A percentile compares a stretch with the other conserved stretches of the same genome.
These are phyloP conservation scores for Microctenopoma steveboyesi DNA, from an alignment of 2,797 vertebrate species.

Conservation along the genomic window DNA sequence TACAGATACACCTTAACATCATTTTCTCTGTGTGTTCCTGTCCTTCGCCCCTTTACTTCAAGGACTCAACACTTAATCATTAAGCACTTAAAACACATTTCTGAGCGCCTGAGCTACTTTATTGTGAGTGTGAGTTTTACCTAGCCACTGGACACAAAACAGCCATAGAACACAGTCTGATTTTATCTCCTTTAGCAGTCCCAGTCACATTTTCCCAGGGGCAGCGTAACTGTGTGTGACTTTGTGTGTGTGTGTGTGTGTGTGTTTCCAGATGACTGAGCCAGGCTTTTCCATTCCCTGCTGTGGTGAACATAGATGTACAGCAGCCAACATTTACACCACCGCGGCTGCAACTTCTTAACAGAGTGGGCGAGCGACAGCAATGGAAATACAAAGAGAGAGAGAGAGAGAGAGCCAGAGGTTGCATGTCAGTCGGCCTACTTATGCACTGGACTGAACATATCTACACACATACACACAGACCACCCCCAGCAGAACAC, in stretches of 20 bases:
- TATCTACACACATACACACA: conserved; percentile 8
- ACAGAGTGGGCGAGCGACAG: conserved; percentile 24
- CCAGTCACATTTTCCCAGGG: conserved; percentile 75
- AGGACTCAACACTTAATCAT: conserved; percentile 69
- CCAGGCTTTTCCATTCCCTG: conserved; percentile 74
- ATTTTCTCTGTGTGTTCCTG: background rate
- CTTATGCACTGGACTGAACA: conserved; percentile 45
- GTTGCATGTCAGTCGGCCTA: conserved; percentile 33
- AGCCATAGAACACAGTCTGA: conserved; percentile 57
- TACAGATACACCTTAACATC: background rate
- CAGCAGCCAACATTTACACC: conserved; percentile 68
- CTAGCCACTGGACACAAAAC: conserved; percentile 61
- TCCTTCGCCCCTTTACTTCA: conserved; percentile 34
- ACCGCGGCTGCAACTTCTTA: conserved; percentile 26
- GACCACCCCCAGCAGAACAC: conserved; percentile 59
- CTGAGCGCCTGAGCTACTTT: conserved; percentile 25
- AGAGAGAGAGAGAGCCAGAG: conserved; percentile 11
- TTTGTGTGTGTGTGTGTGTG: conserved; percentile 34
- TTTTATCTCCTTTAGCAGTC: conserved; percentile 70
- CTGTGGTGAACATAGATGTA: conserved; percentile 57
- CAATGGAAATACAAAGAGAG: background rate
- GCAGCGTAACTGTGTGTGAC: conserved; percentile 46
- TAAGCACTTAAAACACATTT: conserved; percentile 48
- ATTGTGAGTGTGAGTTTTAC: conserved; percentile 42
- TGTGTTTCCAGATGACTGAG: conserved; percentile 76